Evolutionary conservation across 2,113 vertebrate genomes (phyloP), one percentile per base, ranked within the genome.

Genomic region (Tretioscincus oriximinensis): DNA sequence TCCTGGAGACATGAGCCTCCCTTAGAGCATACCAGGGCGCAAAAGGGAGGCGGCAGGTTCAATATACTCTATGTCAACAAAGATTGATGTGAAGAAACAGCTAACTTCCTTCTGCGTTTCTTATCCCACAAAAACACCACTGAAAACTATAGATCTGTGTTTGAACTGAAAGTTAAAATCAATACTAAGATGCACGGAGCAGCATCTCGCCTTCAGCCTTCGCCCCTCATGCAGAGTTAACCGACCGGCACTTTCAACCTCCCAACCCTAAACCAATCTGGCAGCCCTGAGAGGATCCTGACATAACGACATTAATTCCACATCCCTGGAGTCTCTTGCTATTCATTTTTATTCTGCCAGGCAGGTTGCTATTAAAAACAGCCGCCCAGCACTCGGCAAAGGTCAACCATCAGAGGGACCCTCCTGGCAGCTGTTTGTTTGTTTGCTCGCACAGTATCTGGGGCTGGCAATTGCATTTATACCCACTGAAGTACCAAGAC

Each of bases 351-450:
- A 0, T 41, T 81, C 88, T 73, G 88, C 91, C 88, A 88, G 91
- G 84, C 91, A 4, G 69, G 81, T 88, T 91, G 93, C 91, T 93
- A 92, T 95, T 93, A 76, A 91, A 93, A 95, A 93, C 92, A 93
- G 93, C 92, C 92, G 87, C 87, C 35, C 78, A 81, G 85, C 86
- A 87, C 91, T 89, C 91, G 22, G 24, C 89, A 87, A 93, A 96
- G 94, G 95, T 95, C 95, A 93, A 51, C 89, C 90, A 88, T 93
- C 92, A 89, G 45, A 93, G 93, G 92, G 94, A 83, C 73, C 78
- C 83, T 91, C 91, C 92, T 94, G 94, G 93, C 94, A 95, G 93
- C 93, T 94, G 93, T 86, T 88, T 94, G 94, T 95, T 95, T 95
- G 94, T 96, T 94, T 95, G 91, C 82, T 90, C 92, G 92, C 93